Evolutionary conservation across 2,113 vertebrate species (phyloP).

Genomic region (Lamprologus speciosus): DNA sequence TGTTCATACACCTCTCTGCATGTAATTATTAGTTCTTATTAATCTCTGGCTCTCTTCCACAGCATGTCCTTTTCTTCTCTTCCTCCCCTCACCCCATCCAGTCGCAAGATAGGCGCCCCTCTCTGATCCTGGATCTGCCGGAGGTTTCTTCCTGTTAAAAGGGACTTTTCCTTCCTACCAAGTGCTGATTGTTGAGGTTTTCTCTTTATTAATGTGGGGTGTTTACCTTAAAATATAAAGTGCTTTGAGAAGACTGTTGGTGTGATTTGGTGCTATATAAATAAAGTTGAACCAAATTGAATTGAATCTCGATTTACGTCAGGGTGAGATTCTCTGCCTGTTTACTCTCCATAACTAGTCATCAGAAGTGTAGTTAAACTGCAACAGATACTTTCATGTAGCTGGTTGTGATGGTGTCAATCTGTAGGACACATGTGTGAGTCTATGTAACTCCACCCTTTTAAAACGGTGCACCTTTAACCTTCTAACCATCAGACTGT

Average conservation of each 20-base stretch:
- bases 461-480: accelerated
- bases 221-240: neutral
- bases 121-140: neutral
- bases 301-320: neutral
- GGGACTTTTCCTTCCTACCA: neutral
- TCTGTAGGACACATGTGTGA: neutral
- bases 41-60: neutral
- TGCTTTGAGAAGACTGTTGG: neutral
- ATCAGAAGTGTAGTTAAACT: neutral
- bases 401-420: neutral
- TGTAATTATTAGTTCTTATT: neutral
- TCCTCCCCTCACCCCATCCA: neutral
- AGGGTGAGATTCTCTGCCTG: neutral
- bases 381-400: neutral
- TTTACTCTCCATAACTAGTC: neutral
- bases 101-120: accelerated
- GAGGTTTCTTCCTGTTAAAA: neutral
- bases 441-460: neutral
- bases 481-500: neutral
- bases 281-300: neutral
- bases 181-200: neutral
- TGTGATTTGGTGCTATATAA: neutral
- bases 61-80: neutral
- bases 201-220: accelerated
- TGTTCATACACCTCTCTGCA: neutral